Evolutionary conservation across 1,140 invertebrate genomes (phyloP).

Genomic region (Vollenhovia emeryi): DNA sequence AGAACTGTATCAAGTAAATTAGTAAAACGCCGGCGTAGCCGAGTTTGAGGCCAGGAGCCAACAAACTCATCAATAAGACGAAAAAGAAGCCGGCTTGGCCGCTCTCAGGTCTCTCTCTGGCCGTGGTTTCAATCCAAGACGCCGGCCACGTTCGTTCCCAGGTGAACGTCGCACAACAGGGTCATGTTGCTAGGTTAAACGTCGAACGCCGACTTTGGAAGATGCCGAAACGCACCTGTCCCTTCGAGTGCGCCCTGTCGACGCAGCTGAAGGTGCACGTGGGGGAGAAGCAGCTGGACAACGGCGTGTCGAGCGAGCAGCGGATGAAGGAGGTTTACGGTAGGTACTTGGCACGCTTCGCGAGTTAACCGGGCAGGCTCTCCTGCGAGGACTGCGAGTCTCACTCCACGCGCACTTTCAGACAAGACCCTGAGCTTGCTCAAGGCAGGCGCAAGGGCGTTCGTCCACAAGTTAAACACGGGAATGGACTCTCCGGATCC

Average conservation of each 20-base stretch:
- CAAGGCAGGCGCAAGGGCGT: slow-evolving; percentile 72
- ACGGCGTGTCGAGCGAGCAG: slow-evolving; percentile 66
- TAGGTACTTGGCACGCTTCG: slow-evolving; percentile 58
- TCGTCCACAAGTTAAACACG: slow-evolving; percentile 50
- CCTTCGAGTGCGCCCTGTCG: slow-evolving; percentile 74
- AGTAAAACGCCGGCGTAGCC: too few relatives aligned
- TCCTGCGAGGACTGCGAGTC: not conserved
- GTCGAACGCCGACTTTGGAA: not conserved
- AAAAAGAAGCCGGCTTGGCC: too few relatives aligned
- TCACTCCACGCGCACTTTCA: slow-evolving; percentile 18
- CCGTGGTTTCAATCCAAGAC: too few relatives aligned
- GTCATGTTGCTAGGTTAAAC: not conserved
- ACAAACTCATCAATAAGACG: too few relatives aligned
- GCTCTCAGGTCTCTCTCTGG: too few relatives aligned
- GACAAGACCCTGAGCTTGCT: slow-evolving; percentile 75
- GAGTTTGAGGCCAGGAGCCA: too few relatives aligned
- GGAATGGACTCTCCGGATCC: slow-evolving; percentile 33
- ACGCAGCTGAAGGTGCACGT: slow-evolving; percentile 78
- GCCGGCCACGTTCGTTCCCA: too few relatives aligned
- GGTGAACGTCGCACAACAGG: too few relatives aligned
- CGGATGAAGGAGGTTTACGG: slow-evolving; percentile 78
- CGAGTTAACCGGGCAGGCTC: not conserved
- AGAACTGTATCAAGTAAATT: too few relatives aligned
- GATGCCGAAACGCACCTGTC: slow-evolving; percentile 77
- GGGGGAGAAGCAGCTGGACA: slow-evolving; percentile 72